Evolutionary conservation across 2,797 vertebrate species (phyloP), one percentile per base, ranked within the genome.

Genomic region (Oreochromis mossambicus): DNA sequence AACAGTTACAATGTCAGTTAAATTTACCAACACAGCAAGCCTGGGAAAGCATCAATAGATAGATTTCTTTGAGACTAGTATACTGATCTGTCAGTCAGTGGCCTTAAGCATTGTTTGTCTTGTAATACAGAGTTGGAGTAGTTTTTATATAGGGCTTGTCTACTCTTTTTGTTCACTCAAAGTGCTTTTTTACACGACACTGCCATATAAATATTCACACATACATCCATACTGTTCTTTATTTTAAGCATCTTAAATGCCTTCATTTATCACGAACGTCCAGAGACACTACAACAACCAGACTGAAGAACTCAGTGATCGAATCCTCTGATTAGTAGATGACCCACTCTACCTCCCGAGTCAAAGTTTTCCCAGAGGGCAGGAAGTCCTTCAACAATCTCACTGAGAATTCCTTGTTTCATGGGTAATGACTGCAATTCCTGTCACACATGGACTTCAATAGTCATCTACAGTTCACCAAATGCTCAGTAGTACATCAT

Each of bases 61-160:
- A 48, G 5, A 70, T 6, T 68, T 6, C 7, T 68, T 68, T 15
- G n/a, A 41, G 36, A 68, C n/a, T 24, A 14, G 21, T 14, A 68
- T 41, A 41, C 36, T 24, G 63, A 43, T 70, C 11, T 14, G 21
- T 46, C 38, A 70, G 38, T 46, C 38, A 46, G 66, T 11, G 66
- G 38, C 38, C 66, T 70, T 70, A 46, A 46, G 8, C 0, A 1
- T 70, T 17, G 1, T 63, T 66, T 5, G 63, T 43, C 14, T 70
- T 68, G 63, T 43, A 43, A 68, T 43, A 24, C 2, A 2, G 38
- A 66, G 5, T 41, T 66, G 61, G 34, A 14, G 6, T 36, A 0
- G 2, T 10, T 2, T 11, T 32, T 29, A 12, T 36, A 63, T 12
- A 1, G 6, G 34, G 0, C 34, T 63, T 66, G 32, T 66, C 61